Evolutionary conservation across 2,113 vertebrate genomes (phyloP).

Genomic region (Felis catus): DNA sequence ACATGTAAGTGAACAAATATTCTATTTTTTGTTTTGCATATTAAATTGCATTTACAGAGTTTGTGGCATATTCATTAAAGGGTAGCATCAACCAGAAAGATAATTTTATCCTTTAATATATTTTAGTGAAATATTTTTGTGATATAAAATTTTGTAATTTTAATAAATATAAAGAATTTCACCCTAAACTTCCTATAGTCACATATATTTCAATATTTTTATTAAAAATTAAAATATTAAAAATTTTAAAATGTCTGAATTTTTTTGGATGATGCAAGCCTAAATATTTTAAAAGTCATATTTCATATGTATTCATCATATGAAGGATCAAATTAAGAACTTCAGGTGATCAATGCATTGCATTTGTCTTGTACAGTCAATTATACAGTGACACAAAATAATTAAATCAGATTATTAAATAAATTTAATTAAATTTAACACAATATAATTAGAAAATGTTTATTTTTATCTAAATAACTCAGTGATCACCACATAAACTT

Average conservation of each 20-base stretch:
- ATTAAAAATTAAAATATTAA: not conserved
- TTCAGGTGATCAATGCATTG: not conserved
- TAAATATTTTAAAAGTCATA: not conserved
- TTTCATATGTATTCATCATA: not conserved
- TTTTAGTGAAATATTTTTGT: not conserved
- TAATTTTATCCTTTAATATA: not conserved
- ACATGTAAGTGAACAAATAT: not conserved
- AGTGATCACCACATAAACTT: not conserved
- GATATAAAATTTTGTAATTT: not conserved
- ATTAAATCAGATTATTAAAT: not conserved
- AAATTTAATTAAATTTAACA: not conserved
- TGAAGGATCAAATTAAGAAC: not conserved
- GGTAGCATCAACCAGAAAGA: not conserved
- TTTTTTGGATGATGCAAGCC: not conserved
- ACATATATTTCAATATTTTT: not conserved
- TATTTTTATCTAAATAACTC: not conserved
- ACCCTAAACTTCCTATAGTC: not conserved
- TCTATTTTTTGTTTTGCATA: not conserved
- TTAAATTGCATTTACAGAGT: not conserved
- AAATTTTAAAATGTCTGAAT: not conserved
- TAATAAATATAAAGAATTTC: not conserved
- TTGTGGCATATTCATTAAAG: not conserved
- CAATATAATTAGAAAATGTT: not conserved
- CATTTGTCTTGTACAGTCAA: not conserved
- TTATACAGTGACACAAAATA: not conserved